phyloP scores from a whole-genome alignment of 1,140 invertebrate species.

The Yoshiicerus persimilis region DNA sequence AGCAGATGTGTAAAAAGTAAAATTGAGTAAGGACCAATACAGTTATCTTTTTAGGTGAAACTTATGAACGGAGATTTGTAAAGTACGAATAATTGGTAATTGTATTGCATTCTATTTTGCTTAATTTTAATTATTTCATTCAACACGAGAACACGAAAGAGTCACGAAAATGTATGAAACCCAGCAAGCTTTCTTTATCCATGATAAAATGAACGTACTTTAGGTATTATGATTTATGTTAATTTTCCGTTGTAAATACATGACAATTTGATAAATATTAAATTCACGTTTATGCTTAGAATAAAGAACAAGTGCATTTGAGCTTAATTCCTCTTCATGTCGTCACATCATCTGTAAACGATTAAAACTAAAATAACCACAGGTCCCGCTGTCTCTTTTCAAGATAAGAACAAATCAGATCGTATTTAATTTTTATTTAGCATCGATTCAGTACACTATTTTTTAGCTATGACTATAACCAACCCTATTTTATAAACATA shows the following conservation, averaged over 20 bases:
- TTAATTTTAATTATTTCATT: not conserved
- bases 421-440: not conserved
- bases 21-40: constrained; percentile 12
- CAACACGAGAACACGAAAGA: not conserved
- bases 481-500: not conserved
- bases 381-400: not conserved
- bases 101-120: constrained; percentile 19
- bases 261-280: constrained; percentile 20
- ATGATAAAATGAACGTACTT: not conserved
- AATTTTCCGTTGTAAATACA: constrained; percentile 4
- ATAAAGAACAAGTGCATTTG: not conserved
- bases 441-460: not conserved
- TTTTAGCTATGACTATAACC: not conserved
- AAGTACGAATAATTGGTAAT: not conserved
- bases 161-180: not conserved
- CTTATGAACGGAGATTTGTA: not conserved
- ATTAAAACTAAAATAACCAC: not conserved
- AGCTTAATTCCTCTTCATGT: not conserved
- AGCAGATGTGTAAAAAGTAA: not conserved
- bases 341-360: not conserved
- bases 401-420: not conserved
- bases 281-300: constrained; percentile 7
- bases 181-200: not conserved
- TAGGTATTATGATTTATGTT: not conserved
- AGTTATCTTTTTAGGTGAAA: constrained; percentile 10